phyloP scores from a whole-genome alignment of 2,113 vertebrate species.

The Camelus bactrianus region DNA sequence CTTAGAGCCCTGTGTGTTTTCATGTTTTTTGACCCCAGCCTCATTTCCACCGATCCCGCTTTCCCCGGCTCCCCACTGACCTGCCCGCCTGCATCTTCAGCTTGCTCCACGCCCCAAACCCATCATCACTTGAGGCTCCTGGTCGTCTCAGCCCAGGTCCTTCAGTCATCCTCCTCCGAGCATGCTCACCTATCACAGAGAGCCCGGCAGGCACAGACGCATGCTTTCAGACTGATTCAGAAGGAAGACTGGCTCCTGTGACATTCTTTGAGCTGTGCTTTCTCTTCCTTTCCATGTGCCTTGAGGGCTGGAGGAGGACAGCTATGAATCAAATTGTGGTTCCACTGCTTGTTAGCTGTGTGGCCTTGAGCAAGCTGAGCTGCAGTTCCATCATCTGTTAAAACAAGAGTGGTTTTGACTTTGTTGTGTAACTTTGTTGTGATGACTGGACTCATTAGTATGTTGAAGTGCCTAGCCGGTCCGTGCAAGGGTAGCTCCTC shows the following conservation, averaged over 20 bases:
- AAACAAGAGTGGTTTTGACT: not conserved
- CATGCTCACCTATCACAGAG: not conserved
- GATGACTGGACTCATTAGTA: not conserved
- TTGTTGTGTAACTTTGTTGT: not conserved
- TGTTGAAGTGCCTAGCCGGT: not conserved
- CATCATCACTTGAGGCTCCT: not conserved
- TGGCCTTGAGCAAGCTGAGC: not conserved
- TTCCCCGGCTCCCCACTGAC: not conserved
- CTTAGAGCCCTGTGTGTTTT: not conserved
- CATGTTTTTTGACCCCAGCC: not conserved
- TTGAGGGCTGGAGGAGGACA: not conserved
- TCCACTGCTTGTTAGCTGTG: not conserved
- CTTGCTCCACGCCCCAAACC: not conserved
- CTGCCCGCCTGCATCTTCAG: not conserved
- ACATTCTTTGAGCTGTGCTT: not conserved
- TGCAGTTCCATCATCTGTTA: conserved; percentile 44
- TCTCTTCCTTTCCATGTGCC: not conserved
- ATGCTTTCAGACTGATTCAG: not conserved
- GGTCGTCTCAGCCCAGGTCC: not conserved
- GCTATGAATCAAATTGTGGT: not conserved
- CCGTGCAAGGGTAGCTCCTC: not conserved
- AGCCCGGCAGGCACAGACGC: not conserved
- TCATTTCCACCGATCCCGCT: not conserved
- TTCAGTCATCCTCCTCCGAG: not conserved
- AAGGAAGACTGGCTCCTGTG: not conserved